Conservation (phyloP, 2,797 vertebrate species). For the Enteromius fasciolatus region DNA sequence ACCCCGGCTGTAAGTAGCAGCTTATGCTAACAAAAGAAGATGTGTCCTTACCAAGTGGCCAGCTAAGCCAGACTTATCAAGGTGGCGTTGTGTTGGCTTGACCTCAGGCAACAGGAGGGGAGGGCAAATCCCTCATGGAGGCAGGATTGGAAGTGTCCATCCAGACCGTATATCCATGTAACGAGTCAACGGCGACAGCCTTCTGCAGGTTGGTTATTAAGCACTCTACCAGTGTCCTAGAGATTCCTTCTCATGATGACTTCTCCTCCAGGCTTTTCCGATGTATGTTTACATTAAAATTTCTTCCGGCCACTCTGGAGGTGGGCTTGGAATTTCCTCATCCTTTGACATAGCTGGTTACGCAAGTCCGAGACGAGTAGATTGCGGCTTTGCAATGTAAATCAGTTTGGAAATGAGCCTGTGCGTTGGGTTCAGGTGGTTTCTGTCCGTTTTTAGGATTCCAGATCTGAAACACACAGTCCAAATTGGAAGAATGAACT, state of each 20-base stretch:
- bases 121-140: slow-evolving; percentile 74
- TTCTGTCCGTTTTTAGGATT: not conserved
- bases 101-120: slow-evolving; percentile 77
- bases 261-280: slow-evolving; percentile 33
- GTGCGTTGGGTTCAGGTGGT: not conserved
- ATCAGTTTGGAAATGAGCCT: slow-evolving; percentile 10
- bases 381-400: not conserved
- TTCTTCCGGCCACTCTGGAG: slow-evolving; percentile 52
- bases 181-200: slow-evolving; percentile 51
- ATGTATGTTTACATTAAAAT: slow-evolving; percentile 39
- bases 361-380: slow-evolving; percentile 13
- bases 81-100: slow-evolving; percentile 77
- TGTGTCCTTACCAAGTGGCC: slow-evolving; percentile 83
- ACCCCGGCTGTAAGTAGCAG: slow-evolving; percentile 70
- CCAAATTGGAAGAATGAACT: not conserved
- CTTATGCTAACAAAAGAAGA: slow-evolving; percentile 80
- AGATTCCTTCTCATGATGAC: slow-evolving; percentile 44
- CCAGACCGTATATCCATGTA: slow-evolving; percentile 67
- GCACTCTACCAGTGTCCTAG: slow-evolving; percentile 15
- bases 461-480: slow-evolving; percentile 40
- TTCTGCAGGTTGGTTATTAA: slow-evolving; percentile 25
- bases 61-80: slow-evolving; percentile 85
- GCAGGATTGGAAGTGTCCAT: slow-evolving; percentile 52
- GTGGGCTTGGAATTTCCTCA: slow-evolving; percentile 41
- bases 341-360: slow-evolving; percentile 38